phyloP scores from a whole-genome alignment of 2,797 vertebrate genomes.

The Urophycis tenuis region DNA sequence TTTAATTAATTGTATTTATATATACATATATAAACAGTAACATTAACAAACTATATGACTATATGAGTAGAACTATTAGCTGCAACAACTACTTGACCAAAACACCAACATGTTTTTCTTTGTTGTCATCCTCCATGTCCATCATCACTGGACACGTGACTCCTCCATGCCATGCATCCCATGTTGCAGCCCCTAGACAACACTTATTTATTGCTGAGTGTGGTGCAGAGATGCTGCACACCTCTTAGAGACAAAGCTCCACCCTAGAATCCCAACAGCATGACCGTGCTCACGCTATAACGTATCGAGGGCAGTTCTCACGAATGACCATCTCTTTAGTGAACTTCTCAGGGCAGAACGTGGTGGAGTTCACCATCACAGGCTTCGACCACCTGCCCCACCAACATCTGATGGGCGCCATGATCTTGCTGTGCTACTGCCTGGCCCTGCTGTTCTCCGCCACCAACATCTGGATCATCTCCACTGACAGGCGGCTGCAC shows the following conservation, averaged over 20 bases:
- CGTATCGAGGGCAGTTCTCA: not conserved
- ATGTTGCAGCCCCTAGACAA: not conserved
- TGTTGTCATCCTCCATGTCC: not conserved
- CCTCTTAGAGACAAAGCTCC: not conserved
- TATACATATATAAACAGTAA: too few relatives aligned
- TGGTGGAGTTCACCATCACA: slow-evolving; percentile 34
- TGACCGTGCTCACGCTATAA: not conserved
- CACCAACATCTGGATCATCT: slow-evolving; percentile 33
- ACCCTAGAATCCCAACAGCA: not conserved
- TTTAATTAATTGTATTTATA: too few relatives aligned
- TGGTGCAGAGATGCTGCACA: too few relatives aligned
- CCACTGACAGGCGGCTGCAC: slow-evolving; percentile 30
- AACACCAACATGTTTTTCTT: not conserved
- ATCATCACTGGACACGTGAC: not conserved
- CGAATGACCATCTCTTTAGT: slow-evolving; percentile 16
- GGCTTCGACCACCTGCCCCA: slow-evolving; percentile 36
- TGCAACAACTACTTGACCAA: not conserved
- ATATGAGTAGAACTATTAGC: too few relatives aligned
- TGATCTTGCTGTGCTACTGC: slow-evolving; percentile 31
- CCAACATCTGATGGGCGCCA: slow-evolving; percentile 30
- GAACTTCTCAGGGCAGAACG: slow-evolving; percentile 23
- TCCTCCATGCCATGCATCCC: not conserved
- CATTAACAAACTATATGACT: too few relatives aligned
- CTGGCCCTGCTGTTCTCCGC: slow-evolving; percentile 28
- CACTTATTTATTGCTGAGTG: not conserved